Evolutionary conservation across 2,797 vertebrate genomes (phyloP).

Genomic region (Harpagifer antarcticus): DNA sequence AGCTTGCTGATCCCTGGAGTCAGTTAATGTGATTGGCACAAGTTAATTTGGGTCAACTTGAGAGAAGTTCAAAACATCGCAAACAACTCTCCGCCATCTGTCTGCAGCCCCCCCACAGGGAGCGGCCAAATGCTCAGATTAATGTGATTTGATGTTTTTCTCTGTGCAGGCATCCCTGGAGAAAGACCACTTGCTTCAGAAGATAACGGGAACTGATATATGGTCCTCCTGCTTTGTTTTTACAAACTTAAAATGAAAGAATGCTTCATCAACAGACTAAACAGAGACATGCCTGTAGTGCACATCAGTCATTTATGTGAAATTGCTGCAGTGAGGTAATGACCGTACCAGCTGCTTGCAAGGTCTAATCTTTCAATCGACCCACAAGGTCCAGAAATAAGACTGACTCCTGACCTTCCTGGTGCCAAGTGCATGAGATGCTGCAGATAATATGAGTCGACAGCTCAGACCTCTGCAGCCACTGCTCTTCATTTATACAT

Average conservation of each 20-base stretch:
- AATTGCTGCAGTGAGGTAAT: constrained; percentile 22
- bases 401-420: constrained; percentile 52
- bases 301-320: constrained; percentile 28
- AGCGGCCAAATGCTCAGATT: constrained; percentile 72
- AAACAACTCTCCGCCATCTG: constrained; percentile 72
- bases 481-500: constrained; percentile 74
- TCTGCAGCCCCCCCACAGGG: constrained; percentile 54
- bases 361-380: constrained; percentile 35
- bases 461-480: constrained; percentile 56
- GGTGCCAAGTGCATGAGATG: constrained; percentile 14
- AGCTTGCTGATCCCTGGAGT: constrained; percentile 48
- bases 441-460: constrained; percentile 61
- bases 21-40: constrained; percentile 30
- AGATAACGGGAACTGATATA: constrained; percentile 45
- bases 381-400: constrained; percentile 26
- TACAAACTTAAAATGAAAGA: constrained; percentile 32
- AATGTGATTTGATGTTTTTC: constrained; percentile 68
- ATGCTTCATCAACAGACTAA: constrained; percentile 29
- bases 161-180: constrained; percentile 54
- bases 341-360: neutral
- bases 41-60: constrained; percentile 71
- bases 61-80: constrained; percentile 64
- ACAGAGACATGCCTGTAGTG: constrained; percentile 7
- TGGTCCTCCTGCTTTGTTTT: constrained; percentile 32
- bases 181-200: constrained; percentile 55